Evolutionary conservation across 2,888 invertebrate genomes (phyloP).

Genomic region (Leptopilina myrica): DNA sequence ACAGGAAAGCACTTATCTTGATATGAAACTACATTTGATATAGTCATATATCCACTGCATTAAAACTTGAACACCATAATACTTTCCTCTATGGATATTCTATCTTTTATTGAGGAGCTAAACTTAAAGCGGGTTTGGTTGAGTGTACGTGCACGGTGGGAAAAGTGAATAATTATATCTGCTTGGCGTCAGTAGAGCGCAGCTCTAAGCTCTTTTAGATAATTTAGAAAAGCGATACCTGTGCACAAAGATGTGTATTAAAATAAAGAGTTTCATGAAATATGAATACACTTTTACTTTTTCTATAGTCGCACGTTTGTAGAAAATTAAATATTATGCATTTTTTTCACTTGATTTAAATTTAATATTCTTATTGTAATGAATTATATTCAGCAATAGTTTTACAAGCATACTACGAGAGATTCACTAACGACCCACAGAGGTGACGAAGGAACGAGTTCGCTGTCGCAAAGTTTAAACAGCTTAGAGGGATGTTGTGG

Average conservation of each 20-base stretch:
- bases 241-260: neutral
- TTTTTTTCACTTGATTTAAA: neutral
- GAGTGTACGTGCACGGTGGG: neutral
- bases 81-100: neutral
- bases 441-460: conserved; percentile 51
- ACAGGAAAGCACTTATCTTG: conserved; percentile 28
- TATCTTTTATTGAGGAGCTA: neutral
- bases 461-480: conserved; percentile 71
- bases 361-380: neutral
- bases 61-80: conserved; percentile 6
- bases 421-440: conserved; percentile 60
- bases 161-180: neutral
- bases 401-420: conserved; percentile 16
- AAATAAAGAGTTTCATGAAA: neutral
- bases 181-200: neutral
- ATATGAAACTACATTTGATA: conserved; percentile 12
- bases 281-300: no score
- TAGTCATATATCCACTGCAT: conserved; percentile 1
- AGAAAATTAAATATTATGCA: neutral
- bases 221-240: neutral
- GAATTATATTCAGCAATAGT: conserved; percentile 1
- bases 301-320: neutral
- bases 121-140: neutral
- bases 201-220: neutral
- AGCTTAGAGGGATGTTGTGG: conserved; percentile 74